Percentiles rank a stretch among this genome's conserved stretches.
Conservation (phyloP, 2,888 invertebrate genomes). For the Anodontia alba region DNA sequence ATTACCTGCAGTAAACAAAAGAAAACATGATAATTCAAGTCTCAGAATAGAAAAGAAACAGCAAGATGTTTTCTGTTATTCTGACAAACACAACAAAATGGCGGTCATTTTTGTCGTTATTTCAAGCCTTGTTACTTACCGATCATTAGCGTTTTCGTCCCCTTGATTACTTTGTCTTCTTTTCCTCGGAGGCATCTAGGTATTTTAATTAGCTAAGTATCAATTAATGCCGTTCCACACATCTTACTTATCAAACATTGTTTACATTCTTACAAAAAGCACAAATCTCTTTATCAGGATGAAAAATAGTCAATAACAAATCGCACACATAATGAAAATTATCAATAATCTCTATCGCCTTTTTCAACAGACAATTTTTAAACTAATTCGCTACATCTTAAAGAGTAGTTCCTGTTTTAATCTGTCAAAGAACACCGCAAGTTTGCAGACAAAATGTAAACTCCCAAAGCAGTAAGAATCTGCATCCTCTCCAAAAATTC, state of each 20-base stretch:
- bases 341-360: too few species aligned
- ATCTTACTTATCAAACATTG: neutral
- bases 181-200: conserved; percentile 75
- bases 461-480: neutral
- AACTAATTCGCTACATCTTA: too few species aligned
- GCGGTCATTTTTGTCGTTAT: conserved; percentile 52
- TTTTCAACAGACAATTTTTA: too few species aligned
- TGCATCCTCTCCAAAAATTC: neutral
- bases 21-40: neutral
- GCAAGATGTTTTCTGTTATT: neutral
- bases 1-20: neutral
- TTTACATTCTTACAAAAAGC: neutral
- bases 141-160: conserved; percentile 67
- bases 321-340: neutral
- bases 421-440: too few species aligned
- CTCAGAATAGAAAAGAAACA: too few species aligned
- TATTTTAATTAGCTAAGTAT: conserved; percentile 3
- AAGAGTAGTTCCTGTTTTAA: too few species aligned
- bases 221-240: neutral
- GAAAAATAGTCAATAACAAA: neutral
- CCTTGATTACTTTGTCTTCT: conserved; percentile 75
- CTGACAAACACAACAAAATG: conserved; percentile 62
- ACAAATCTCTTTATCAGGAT: neutral
- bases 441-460: neutral
- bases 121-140: conserved; percentile 50